Percentiles rank a stretch among this genome's conserved stretches.
Evolutionary conservation across 2,797 vertebrate genomes (phyloP).

Genomic region (Gobionotothen gibberifrons): DNA sequence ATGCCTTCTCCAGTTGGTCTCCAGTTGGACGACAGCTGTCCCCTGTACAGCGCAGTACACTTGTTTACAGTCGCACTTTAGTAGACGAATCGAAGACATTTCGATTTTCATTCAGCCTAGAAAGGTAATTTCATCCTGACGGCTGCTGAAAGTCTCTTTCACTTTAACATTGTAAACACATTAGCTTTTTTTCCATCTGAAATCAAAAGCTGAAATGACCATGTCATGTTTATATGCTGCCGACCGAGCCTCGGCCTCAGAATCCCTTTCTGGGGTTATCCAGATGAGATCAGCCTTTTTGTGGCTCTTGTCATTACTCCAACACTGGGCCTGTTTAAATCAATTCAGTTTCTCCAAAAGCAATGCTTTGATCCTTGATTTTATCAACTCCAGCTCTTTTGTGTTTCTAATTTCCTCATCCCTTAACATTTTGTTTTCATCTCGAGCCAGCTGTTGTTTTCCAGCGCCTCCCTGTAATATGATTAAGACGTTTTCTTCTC

Average conservation of each 20-base stretch:
- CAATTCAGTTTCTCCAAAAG: constrained; percentile 73
- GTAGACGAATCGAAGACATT: constrained; percentile 3
- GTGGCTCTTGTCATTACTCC: constrained; percentile 71
- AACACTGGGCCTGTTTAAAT: constrained; percentile 80
- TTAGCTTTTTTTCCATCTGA: constrained; percentile 32
- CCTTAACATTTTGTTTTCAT: constrained; percentile 81
- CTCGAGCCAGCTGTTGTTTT: constrained; percentile 85
- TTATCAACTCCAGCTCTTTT: constrained; percentile 85
- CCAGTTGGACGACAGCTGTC: constrained; percentile 12
- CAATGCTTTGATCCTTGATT: constrained; percentile 84
- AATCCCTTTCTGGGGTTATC: constrained; percentile 66
- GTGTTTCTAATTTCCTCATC: constrained; percentile 87
- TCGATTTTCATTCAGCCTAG: neutral
- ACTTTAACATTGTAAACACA: constrained; percentile 34
- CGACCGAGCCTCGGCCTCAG: constrained; percentile 31
- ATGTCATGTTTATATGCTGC: constrained; percentile 24
- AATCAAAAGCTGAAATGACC: constrained; percentile 41
- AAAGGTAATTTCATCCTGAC: neutral
- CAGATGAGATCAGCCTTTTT: constrained; percentile 75
- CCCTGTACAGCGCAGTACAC: neutral
- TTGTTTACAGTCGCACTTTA: constrained; percentile 8
- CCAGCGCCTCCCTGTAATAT: constrained; percentile 77
- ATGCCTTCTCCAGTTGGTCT: constrained; percentile 16
- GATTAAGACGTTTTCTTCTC: constrained; percentile 76
- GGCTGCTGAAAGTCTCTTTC: constrained; percentile 10